Base-by-base conservation (phyloP, 92 coral and sea anemone species). In the Diadumene lineata region DNA sequence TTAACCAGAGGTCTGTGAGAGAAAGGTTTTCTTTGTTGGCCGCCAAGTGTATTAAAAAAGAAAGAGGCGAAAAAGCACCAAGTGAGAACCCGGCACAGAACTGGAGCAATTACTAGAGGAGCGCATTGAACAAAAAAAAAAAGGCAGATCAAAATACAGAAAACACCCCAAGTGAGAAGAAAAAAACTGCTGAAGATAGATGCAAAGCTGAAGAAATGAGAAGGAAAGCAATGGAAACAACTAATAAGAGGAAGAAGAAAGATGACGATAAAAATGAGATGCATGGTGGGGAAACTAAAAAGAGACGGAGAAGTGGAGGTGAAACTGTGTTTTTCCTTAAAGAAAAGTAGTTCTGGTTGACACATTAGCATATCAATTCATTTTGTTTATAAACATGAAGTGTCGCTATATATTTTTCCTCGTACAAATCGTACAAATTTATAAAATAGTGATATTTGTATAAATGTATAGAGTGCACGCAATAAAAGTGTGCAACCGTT, bases 1-100 rank as follows among this genome's bases (percentile, higher is more conserved):
- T 84, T 26, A 31, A 38, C 68, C 67, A 71, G 76, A 84, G 89
- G 51, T 62, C 76, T 44, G 86, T 81, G 21, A 72, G 91, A 22
- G 86, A 86, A 66, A 81, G 86, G 46, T 81, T 70, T 68, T 66
- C 71, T 53, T 75, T 58, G 18, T 4, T 81, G 2, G 79, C 81
- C 56, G 56, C 33, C 38, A 82, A 76, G 67, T 81, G 50, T 43
- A 73, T 56, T 43, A 70, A 60, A 66, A 81, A 76, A 69, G 65
- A 57, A 56, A 76, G 51, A 60, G 63, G 63, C 58, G 91, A 86
- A 44, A 76, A 69, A 60, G 48, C 65, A 8, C 62, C 79, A 64
- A 70, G 79, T 86, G 77, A 34, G 60, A 38, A 13, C 6, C 78
- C n/a, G n/a, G n/a, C 30, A 63, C 88, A 67, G 81, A 82, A 60